A percentile compares a stretch with the other conserved stretches of the same genome.
Conservation (phyloP, 2,888 invertebrate species). For the Cyclophora punctaria region DNA sequence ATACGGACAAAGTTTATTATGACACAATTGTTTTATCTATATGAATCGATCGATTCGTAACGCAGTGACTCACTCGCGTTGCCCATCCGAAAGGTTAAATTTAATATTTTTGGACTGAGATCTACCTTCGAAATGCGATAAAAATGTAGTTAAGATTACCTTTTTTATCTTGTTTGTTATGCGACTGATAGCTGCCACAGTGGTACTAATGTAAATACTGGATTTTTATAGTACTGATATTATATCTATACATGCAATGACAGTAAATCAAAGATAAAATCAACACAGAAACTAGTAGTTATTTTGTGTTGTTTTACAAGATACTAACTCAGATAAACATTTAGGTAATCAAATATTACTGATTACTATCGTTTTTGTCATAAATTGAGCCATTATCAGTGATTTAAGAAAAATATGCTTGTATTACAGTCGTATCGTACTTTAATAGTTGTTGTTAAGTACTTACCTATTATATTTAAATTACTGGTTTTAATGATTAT, state of each 20-base stretch:
- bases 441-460: too few species aligned
- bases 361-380: too few species aligned
- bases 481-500: too few species aligned
- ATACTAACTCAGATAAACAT: too few species aligned
- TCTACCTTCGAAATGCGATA: conserved; percentile 49
- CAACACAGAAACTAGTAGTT: conserved; percentile 11
- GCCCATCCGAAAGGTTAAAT: not conserved
- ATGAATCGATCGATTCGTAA: not conserved
- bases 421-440: too few species aligned
- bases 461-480: too few species aligned
- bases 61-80: not conserved
- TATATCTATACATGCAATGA: conserved; percentile 35
- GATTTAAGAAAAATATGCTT: too few species aligned
- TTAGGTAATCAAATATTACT: too few species aligned
- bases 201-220: conserved; percentile 51
- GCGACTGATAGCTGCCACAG: conserved; percentile 45
- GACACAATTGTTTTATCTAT: not conserved
- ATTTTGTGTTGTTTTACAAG: not conserved
- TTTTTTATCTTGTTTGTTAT: conserved; percentile 54
- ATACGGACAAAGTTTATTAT: conserved; percentile 6
- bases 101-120: not conserved
- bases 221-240: conserved; percentile 47
- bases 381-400: too few species aligned
- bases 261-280: conserved; percentile 35
- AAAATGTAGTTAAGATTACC: conserved; percentile 58